Evolutionary conservation across 2,888 invertebrate genomes (phyloP).

Genomic region (Agrotis puta): DNA sequence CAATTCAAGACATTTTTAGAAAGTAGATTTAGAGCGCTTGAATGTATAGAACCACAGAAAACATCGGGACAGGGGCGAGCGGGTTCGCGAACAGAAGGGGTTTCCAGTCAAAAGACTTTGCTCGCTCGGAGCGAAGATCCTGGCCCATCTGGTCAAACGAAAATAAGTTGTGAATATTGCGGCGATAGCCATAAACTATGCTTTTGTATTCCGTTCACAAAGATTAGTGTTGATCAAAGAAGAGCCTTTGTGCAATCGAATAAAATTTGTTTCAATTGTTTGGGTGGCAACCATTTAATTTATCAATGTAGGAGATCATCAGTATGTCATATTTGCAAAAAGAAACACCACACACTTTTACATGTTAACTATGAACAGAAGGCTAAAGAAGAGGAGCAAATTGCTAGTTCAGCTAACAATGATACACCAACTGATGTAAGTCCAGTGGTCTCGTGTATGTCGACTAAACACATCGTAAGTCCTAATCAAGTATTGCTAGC

Average conservation of each 20-base stretch:
- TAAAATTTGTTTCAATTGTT: conserved; percentile 4
- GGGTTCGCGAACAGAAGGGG: neutral
- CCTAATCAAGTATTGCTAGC: neutral
- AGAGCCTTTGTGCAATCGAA: neutral
- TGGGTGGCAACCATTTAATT: conserved; percentile 1
- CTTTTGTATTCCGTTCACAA: neutral
- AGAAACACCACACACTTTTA: conserved; percentile 2
- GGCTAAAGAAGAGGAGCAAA: conserved; percentile 1
- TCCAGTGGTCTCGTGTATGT: conserved; percentile 4
- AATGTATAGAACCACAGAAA: neutral
- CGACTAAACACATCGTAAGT: conserved; percentile 2
- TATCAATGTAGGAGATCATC: conserved; percentile 1
- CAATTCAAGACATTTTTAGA: neutral
- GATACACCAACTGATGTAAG: conserved; percentile 2
- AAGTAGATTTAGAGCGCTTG: conserved; percentile 1
- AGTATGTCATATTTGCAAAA: neutral
- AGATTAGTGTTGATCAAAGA: neutral
- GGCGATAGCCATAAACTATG: neutral
- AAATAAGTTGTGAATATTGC: neutral
- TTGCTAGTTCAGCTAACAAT: conserved; percentile 1
- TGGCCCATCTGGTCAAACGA: neutral
- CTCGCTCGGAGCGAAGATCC: neutral
- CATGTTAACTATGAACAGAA: neutral
- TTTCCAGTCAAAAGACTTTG: neutral
- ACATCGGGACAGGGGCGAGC: neutral